Conservation (phyloP, 2,113 vertebrate species). For the Laticauda colubrina region DNA sequence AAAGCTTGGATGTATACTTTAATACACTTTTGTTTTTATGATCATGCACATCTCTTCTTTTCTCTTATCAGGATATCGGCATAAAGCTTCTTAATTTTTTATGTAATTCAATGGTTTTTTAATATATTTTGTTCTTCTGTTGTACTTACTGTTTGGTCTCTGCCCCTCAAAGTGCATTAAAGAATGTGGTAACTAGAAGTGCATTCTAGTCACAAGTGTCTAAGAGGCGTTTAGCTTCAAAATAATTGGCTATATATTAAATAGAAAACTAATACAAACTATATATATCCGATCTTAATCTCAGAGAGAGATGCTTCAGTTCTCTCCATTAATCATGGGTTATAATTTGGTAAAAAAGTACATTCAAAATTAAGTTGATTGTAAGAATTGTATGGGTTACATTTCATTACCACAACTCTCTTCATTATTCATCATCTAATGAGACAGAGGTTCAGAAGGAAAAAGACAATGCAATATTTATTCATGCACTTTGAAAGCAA, state of each 20-base stretch:
- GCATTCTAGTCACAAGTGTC: conserved; percentile 45
- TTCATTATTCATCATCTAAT: conserved; percentile 39
- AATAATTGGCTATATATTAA: conserved; percentile 44
- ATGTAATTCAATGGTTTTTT: conserved; percentile 61
- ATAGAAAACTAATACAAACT: conserved; percentile 21
- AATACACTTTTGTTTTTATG: conserved; percentile 73
- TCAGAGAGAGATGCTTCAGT: conserved; percentile 27
- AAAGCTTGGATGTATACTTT: conserved; percentile 64
- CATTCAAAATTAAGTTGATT: conserved; percentile 38
- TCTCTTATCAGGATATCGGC: conserved; percentile 77
- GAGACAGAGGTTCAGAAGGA: conserved; percentile 58
- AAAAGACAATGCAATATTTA: conserved; percentile 54
- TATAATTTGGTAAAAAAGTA: conserved; percentile 7
- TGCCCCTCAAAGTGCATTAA: conserved; percentile 55
- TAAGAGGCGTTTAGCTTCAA: conserved; percentile 32
- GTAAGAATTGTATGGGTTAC: conserved; percentile 35
- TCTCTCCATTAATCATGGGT: conserved; percentile 28
- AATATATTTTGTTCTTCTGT: conserved; percentile 48
- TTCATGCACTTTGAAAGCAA: conserved; percentile 54
- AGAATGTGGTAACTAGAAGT: conserved; percentile 39
- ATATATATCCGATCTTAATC: neutral
- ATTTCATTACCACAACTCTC: conserved; percentile 36
- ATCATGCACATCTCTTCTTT: conserved; percentile 72
- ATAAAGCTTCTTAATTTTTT: conserved; percentile 69
- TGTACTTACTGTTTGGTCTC: conserved; percentile 60